Percentiles rank a stretch among this genome's conserved stretches.
Evolutionary conservation across 2,888 invertebrate genomes (phyloP).

Genomic region (Dasypogon diadema): DNA sequence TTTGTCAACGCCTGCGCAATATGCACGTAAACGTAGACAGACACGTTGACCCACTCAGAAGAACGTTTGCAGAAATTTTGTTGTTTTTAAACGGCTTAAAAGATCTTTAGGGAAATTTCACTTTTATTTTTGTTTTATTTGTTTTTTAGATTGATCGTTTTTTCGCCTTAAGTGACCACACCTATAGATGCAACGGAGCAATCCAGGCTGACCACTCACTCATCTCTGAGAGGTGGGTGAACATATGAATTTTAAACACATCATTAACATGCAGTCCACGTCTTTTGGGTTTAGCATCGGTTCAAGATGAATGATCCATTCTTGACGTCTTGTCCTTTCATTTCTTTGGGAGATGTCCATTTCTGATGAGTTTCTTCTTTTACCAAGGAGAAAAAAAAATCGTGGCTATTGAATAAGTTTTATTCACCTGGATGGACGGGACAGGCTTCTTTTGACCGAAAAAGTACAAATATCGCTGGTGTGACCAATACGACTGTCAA

Average conservation of each 20-base stretch:
- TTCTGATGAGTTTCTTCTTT: slow-evolving; percentile 35
- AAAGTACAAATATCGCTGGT: background rate
- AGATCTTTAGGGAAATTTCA: slow-evolving; percentile 28
- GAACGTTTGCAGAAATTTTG: background rate
- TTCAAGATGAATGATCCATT: slow-evolving; percentile 45
- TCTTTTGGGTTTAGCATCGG: slow-evolving; percentile 4
- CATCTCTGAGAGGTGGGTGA: no score
- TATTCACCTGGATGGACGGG: slow-evolving; percentile 12
- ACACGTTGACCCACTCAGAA: slow-evolving; percentile 12
- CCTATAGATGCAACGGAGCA: no score
- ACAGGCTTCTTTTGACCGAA: slow-evolving; percentile 8
- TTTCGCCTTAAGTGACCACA: background rate
- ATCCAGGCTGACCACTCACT: slow-evolving; percentile 2
- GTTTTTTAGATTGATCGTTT: background rate
- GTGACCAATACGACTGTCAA: slow-evolving; percentile 50
- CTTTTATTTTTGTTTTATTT: slow-evolving; percentile 15
- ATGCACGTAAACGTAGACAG: background rate
- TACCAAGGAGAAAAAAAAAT: background rate
- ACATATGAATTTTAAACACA: slow-evolving; percentile 24
- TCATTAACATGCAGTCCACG: slow-evolving; percentile 29
- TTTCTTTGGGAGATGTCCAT: slow-evolving; percentile 42
- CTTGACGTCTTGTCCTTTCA: slow-evolving; percentile 37
- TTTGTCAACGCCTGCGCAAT: slow-evolving; percentile 44
- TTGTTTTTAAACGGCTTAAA: background rate
- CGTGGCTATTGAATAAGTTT: slow-evolving; percentile 29